These are phyloP conservation scores for Alethe castanea DNA, from an alignment of 2,113 vertebrate species.

Conservation along the genomic window DNA sequence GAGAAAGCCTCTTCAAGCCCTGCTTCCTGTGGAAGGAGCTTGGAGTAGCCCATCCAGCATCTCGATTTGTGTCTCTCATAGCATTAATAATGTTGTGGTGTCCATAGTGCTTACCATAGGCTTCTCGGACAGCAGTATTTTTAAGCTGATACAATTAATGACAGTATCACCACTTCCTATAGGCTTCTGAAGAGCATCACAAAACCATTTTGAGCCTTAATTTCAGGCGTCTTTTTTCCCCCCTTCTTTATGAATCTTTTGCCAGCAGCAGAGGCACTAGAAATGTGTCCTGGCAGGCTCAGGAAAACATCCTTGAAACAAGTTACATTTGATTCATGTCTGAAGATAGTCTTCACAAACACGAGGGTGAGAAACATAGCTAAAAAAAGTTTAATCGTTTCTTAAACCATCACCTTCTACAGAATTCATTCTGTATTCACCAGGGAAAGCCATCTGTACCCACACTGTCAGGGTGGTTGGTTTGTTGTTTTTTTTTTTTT, in stretches of 20 bases:
- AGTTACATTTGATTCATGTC: slow-evolving; percentile 57
- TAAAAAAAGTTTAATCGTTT: slow-evolving; percentile 59
- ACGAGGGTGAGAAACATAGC: slow-evolving; percentile 41
- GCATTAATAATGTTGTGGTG: neutral
- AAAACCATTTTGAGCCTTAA: neutral
- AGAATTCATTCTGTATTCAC: slow-evolving; percentile 54
- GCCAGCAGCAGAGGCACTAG: slow-evolving; percentile 25
- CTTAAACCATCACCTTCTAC: slow-evolving; percentile 61
- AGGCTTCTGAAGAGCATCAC: neutral
- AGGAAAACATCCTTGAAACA: slow-evolving; percentile 50
- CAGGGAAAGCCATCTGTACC: slow-evolving; percentile 66
- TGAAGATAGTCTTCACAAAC: slow-evolving; percentile 57
- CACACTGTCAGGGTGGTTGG: slow-evolving; percentile 34
- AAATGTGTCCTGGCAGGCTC: slow-evolving; percentile 39
- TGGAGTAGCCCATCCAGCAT: neutral
- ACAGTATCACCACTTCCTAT: neutral
- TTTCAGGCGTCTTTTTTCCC: neutral
- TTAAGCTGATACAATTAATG: neutral
- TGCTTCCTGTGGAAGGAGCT: neutral
- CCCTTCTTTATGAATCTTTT: neutral
- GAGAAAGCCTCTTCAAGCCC: neutral
- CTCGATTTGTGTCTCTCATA: neutral
- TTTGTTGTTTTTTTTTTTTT: neutral
- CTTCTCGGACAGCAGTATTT: neutral
- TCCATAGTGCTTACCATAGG: rapidly evolving